Percentiles rank a stretch among this genome's conserved stretches.
These are phyloP conservation scores for Fissipunctia ypsillon DNA, from an alignment of 2,888 invertebrate species.

Conservation along the genomic window DNA sequence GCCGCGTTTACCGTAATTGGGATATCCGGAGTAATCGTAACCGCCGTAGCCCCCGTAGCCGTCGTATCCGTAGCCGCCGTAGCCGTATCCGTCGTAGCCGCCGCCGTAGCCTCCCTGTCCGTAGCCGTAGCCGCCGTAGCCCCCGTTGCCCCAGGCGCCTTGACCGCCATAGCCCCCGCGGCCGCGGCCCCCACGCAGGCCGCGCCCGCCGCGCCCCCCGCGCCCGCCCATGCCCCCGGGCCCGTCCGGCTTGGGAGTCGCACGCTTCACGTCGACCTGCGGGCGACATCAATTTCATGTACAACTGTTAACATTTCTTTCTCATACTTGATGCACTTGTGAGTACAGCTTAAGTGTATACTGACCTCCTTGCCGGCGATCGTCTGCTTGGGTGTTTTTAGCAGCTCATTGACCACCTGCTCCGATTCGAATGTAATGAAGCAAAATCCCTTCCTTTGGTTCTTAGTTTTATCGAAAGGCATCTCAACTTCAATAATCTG, in stretches of 20 bases:
- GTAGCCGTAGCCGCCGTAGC: constrained; percentile 93
- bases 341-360: constrained; percentile 36
- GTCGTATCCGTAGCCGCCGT: constrained; percentile 94
- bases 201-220: constrained; percentile 92
- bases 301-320: not conserved
- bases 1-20: constrained; percentile 94
- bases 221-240: constrained; percentile 92
- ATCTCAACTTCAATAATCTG: constrained; percentile 98
- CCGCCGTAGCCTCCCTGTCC: constrained; percentile 93
- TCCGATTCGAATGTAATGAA: constrained; percentile 99
- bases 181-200: constrained; percentile 93
- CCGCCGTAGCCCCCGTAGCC: constrained; percentile 95
- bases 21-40: constrained; percentile 95
- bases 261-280: constrained; percentile 98
- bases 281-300: constrained; percentile 23
- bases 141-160: constrained; percentile 92
- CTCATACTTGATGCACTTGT: not conserved
- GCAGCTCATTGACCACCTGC: constrained; percentile 97
- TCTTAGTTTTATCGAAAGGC: constrained; percentile 99
- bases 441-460: constrained; percentile 98
- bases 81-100: constrained; percentile 94
- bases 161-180: constrained; percentile 92
- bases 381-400: constrained; percentile 97
- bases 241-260: constrained; percentile 96
- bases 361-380: constrained; percentile 97